Conservation (phyloP, 2,888 invertebrate species). For the Drosophila atroscutellata region DNA sequence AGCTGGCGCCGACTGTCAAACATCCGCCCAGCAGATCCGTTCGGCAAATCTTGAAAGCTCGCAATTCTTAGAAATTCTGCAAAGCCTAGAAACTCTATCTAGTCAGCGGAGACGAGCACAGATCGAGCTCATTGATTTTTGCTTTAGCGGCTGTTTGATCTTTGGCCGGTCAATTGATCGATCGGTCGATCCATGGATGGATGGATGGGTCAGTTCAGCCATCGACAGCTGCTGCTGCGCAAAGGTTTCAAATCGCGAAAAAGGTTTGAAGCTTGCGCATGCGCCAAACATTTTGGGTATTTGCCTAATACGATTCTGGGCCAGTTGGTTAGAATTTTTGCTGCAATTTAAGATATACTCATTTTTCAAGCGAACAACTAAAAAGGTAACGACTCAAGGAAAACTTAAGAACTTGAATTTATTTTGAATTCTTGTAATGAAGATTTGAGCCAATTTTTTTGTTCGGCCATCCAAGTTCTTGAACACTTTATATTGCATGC, state of each 20-base stretch:
- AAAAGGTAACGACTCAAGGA: neutral
- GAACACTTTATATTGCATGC: slow-evolving; percentile 11
- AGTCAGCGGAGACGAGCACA: slow-evolving; percentile 51
- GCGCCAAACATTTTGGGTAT: slow-evolving; percentile 70
- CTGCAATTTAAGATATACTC: slow-evolving; percentile 16
- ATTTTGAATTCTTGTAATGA: neutral
- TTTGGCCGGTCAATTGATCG: slow-evolving; percentile 65
- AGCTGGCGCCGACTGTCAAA: slow-evolving; percentile 59
- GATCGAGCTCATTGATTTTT: slow-evolving; percentile 74
- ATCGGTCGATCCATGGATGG: slow-evolving; percentile 38
- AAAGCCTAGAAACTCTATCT: slow-evolving; percentile 79
- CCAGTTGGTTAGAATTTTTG: slow-evolving; percentile 35
- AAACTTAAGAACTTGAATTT: neutral
- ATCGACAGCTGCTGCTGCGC: slow-evolving; percentile 50
- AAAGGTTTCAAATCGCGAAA: slow-evolving; percentile 76
- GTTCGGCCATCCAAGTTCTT: too few relatives aligned
- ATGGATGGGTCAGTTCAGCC: slow-evolving; percentile 23
- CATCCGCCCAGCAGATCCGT: slow-evolving; percentile 63
- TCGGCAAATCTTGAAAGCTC: slow-evolving; percentile 76
- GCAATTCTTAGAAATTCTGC: slow-evolving; percentile 71
- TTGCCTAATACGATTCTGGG: slow-evolving; percentile 37
- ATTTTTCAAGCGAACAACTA: slow-evolving; percentile 15
- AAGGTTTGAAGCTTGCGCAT: slow-evolving; percentile 78
- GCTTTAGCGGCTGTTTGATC: slow-evolving; percentile 71
- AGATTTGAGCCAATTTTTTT: neutral